These are phyloP conservation scores for Sebastes fasciatus DNA, from an alignment of 2,113 vertebrate species.

Conservation along the genomic window DNA sequence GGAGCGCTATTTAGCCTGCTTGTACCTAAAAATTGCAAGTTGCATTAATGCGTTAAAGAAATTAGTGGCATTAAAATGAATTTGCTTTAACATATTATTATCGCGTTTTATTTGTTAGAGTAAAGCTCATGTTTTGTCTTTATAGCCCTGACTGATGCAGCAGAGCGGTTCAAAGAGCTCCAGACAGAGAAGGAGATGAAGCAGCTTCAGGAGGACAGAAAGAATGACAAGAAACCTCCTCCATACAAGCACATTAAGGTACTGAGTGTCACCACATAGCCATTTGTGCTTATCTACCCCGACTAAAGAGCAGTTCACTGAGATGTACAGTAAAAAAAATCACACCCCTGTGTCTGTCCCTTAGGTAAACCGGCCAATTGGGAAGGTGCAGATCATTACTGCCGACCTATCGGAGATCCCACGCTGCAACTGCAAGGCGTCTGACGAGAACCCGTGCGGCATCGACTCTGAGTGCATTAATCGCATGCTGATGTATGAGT, in stretches of 20 bases:
- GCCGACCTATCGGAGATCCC: slow-evolving; percentile 96
- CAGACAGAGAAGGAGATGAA: slow-evolving; percentile 95
- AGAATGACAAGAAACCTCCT: slow-evolving; percentile 97
- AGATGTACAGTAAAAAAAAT: background rate
- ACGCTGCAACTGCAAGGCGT: slow-evolving; percentile 96
- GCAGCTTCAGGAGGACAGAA: slow-evolving; percentile 96
- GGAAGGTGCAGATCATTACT: slow-evolving; percentile 96
- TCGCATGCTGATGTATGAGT: slow-evolving; percentile 98
- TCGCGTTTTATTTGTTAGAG: background rate
- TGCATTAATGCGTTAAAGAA: too few relatives aligned
- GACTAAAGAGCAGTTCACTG: background rate
- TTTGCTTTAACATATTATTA: too few relatives aligned
- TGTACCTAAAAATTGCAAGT: too few relatives aligned
- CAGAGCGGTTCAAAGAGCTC: slow-evolving; percentile 93
- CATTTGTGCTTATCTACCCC: background rate
- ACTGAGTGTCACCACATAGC: background rate
- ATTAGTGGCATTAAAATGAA: too few relatives aligned
- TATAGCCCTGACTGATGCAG: slow-evolving; percentile 93
- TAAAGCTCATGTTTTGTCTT: background rate
- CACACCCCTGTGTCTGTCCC: background rate
- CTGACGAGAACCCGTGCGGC: slow-evolving; percentile 95
- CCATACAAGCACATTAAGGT: slow-evolving; percentile 98
- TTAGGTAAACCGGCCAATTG: slow-evolving; percentile 94
- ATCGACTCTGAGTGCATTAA: slow-evolving; percentile 98
- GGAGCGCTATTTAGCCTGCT: too few relatives aligned